Percentiles rank a stretch among this genome's conserved stretches.
These are phyloP conservation scores for Clavelina lepadiformis DNA, from an alignment of 23 tunicate genomes.

Conservation along the genomic window DNA sequence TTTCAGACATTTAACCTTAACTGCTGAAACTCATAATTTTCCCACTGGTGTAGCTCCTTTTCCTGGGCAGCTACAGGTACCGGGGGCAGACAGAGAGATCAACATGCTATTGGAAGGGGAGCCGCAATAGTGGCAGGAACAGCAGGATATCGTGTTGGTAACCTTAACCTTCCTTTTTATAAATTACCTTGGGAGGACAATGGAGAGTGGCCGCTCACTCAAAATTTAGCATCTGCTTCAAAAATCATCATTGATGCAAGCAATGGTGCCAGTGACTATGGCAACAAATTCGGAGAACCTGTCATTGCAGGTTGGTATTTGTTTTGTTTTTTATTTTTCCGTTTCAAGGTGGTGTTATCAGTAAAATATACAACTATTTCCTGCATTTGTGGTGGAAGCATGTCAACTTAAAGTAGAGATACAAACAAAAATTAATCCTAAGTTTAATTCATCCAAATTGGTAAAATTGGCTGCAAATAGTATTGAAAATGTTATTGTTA, in stretches of 20 bases:
- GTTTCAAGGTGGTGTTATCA: no score
- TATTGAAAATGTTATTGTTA: no score
- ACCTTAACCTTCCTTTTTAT: constrained; percentile 27
- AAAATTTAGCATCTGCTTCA: constrained; percentile 38
- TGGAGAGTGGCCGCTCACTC: constrained; percentile 18
- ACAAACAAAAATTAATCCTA: no score
- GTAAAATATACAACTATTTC: no score
- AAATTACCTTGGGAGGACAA: constrained; percentile 61
- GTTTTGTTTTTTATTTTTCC: no score
- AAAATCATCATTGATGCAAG: constrained; percentile 71
- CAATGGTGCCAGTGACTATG: constrained; percentile 90
- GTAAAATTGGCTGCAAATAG: no score
- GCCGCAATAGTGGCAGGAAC: constrained; percentile 72
- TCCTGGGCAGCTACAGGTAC: constrained; percentile 95
- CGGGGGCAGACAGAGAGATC: constrained; percentile 96
- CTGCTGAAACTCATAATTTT: constrained; percentile 93
- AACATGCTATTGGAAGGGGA: constrained; percentile 83
- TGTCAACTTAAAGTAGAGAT: no score
- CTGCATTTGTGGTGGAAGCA: no score
- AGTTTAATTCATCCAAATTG: no score
- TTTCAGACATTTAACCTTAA: constrained; percentile 71
- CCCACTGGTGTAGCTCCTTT: constrained; percentile 94
- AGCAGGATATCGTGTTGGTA: constrained; percentile 84
- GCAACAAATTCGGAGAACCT: constrained; percentile 89
- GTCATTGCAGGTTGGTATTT: constrained; percentile 65